Conservation (phyloP, 2,888 invertebrate genomes). For the Hecatera dysodea region DNA sequence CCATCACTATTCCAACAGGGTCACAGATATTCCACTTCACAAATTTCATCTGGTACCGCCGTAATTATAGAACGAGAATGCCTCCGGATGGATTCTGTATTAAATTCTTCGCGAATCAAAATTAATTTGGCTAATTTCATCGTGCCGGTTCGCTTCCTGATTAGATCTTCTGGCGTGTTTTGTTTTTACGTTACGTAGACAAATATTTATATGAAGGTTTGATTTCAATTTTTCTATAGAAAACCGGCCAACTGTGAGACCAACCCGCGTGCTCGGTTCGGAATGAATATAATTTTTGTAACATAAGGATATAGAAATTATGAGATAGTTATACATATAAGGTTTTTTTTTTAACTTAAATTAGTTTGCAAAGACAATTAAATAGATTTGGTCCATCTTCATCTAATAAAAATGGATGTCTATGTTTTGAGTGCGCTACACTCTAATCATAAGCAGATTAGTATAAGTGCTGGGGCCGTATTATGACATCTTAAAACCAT, state of each 20-base stretch:
- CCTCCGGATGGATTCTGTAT: constrained; percentile 74
- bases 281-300: too few species aligned
- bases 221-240: too few species aligned
- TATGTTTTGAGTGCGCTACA: neutral
- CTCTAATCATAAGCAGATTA: neutral
- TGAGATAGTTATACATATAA: too few species aligned
- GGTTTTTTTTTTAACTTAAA: too few species aligned
- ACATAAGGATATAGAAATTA: too few species aligned
- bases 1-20: constrained; percentile 64
- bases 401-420: neutral
- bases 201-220: too few species aligned
- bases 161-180: constrained; percentile 43
- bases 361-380: too few species aligned
- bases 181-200: neutral
- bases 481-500: too few species aligned
- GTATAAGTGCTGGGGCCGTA: too few species aligned
- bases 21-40: constrained; percentile 80
- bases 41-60: constrained; percentile 78
- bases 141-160: constrained; percentile 40
- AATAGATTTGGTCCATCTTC: too few species aligned
- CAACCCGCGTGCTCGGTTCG: too few species aligned
- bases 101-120: constrained; percentile 77
- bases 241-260: too few species aligned
- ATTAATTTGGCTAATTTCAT: constrained; percentile 61
- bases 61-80: constrained; percentile 79